Evolutionary conservation across 2,888 invertebrate genomes (phyloP), one percentile per base, ranked within the genome.

Genomic region (Dyspetes luteomarginatus): DNA sequence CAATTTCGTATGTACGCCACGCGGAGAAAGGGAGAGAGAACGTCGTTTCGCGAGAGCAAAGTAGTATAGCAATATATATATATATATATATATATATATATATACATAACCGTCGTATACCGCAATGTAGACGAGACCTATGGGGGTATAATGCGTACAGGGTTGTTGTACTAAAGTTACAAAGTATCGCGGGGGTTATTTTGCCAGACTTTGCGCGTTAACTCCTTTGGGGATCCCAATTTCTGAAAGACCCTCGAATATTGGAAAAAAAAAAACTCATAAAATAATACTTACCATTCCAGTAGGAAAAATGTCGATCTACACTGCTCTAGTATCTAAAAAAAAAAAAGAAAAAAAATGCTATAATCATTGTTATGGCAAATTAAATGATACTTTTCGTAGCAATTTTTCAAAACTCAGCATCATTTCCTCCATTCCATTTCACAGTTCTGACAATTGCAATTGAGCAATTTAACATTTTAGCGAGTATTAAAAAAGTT

Each of bases 1-100:
- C 86, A 85, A 85, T 86, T 85, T 86, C 81, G 78, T 82, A 83
- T 75, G 79, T 65, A 55, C 67, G 48, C 52, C 36, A 24, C 48
- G 19, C 17, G 56, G 58, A 72, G 45, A 41, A 45, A 55, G 48
- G 30, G 58, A 60, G 50, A 41, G 56, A 67, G 41, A 36, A 36
- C 68, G 60, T 68, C 36, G 75, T 73, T 73, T 55, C 52, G 26
- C 72, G 52, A 55, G 26, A 30, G 15, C 36, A n/a, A 12, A 22
- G 45, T 19, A 48, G 22, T 62, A 5, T 36, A 45, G 48, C 17
- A 41, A 58, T 56, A 56, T 28, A 19, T 45, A 69, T 24, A 48
- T 22, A 2, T 48, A 30, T 36, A 15, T 15, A 48, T 4, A 19
- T 15, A 52, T 52, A 19, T 30, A 52, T 45, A 69, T 24, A 17